These are phyloP conservation scores for Cryptoleucopteryx plumbea DNA, from an alignment of 2,113 vertebrate species.

Conservation along the genomic window DNA sequence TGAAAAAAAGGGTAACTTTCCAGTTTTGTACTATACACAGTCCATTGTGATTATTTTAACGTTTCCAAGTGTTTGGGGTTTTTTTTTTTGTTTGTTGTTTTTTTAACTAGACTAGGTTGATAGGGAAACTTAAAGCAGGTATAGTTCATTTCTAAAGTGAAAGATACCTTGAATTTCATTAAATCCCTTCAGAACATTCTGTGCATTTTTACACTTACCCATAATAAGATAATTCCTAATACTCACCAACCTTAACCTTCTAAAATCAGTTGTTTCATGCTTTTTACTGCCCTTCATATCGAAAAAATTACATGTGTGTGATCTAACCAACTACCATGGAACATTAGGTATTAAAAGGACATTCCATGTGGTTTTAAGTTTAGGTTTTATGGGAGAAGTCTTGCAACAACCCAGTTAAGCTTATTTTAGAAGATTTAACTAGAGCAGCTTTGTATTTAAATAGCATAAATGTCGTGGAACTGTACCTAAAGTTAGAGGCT, in stretches of 20 bases:
- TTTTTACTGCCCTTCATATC: neutral
- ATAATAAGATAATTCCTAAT: neutral
- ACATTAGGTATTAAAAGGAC: neutral
- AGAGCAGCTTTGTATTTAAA: constrained; percentile 29
- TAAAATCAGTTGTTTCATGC: neutral
- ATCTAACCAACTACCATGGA: neutral
- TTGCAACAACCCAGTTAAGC: neutral
- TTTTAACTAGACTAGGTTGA: neutral
- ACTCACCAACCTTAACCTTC: neutral
- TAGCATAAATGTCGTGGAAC: neutral
- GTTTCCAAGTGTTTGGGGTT: neutral
- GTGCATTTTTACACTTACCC: neutral
- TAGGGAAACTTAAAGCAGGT: neutral
- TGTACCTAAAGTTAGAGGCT: neutral
- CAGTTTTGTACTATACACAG: neutral
- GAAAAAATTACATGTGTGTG: neutral
- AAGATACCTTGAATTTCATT: neutral
- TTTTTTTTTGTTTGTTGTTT: too few species aligned
- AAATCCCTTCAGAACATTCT: neutral
- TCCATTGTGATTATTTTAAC: neutral
- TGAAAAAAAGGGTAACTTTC: neutral
- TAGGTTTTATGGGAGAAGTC: neutral
- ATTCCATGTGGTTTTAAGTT: neutral
- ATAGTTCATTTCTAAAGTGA: neutral
- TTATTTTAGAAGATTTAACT: constrained; percentile 25